A percentile compares a stretch with the other conserved stretches of the same genome.
Evolutionary conservation across 2,888 invertebrate species (phyloP).

Genomic region (Matsumyia berberina): DNA sequence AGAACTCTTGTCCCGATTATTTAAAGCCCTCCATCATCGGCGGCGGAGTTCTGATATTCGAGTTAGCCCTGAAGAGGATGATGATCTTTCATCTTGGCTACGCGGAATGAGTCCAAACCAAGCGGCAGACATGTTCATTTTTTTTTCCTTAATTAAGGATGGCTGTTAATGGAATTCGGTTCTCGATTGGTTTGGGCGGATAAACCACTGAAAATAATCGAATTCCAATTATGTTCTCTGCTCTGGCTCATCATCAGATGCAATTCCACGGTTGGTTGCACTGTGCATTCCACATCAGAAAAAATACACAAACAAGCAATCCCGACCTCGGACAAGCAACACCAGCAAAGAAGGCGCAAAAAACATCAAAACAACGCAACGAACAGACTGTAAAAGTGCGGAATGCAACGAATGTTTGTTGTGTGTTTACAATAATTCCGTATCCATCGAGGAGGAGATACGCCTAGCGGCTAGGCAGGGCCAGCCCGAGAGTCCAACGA

Average conservation of each 20-base stretch:
- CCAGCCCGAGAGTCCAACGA: not conserved
- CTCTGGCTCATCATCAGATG: slow-evolving; percentile 42
- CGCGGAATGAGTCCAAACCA: not conserved
- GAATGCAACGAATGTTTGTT: slow-evolving; percentile 45
- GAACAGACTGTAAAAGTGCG: slow-evolving; percentile 3
- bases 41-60: not conserved
- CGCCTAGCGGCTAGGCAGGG: slow-evolving; percentile 4
- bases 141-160: slow-evolving; percentile 50
- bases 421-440: slow-evolving; percentile 56
- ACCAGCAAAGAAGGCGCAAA: slow-evolving; percentile 14
- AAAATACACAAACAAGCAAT: slow-evolving; percentile 33
- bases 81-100: slow-evolving; percentile 57
- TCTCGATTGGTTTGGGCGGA: not conserved
- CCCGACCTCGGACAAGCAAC: slow-evolving; percentile 71
- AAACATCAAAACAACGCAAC: not conserved
- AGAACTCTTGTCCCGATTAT: slow-evolving; percentile 51
- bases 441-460: slow-evolving; percentile 11
- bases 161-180: slow-evolving; percentile 36
- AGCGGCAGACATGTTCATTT: slow-evolving; percentile 11
- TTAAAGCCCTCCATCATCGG: slow-evolving; percentile 17
- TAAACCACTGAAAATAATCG: slow-evolving; percentile 48
- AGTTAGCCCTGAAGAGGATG: slow-evolving; percentile 39
- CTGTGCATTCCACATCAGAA: slow-evolving; percentile 38
- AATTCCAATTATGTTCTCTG: slow-evolving; percentile 55
- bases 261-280: slow-evolving; percentile 43